These are phyloP conservation scores for Urocolius indicus DNA, from an alignment of 2,113 vertebrate genomes.

Conservation along the genomic window DNA sequence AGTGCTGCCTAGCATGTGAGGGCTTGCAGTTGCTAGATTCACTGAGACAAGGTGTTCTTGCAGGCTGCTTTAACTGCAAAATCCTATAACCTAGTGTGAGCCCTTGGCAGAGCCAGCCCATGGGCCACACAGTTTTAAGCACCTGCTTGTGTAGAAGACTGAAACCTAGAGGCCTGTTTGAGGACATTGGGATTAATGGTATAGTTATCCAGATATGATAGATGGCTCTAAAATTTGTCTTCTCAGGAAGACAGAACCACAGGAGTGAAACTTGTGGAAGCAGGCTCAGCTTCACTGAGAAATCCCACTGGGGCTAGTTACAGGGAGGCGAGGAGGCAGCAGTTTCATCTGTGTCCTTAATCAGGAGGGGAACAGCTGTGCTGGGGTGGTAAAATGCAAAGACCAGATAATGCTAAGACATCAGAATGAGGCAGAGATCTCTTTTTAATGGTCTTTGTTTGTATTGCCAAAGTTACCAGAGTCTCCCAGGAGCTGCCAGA, in stretches of 20 bases:
- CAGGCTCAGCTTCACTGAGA: not conserved
- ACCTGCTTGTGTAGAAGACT: not conserved
- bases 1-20: not conserved
- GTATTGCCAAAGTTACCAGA: not conserved
- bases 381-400: not conserved
- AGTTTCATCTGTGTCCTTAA: not conserved
- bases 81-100: not conserved
- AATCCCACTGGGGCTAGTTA: not conserved
- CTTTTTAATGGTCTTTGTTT: not conserved
- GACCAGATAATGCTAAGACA: not conserved
- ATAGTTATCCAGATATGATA: not conserved
- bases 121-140: not conserved
- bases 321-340: not conserved
- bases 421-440: not conserved
- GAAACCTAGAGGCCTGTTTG: not conserved
- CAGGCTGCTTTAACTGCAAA: not conserved
- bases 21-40: not conserved
- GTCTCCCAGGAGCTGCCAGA: not conserved
- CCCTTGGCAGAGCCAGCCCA: not conserved
- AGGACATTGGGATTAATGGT: not conserved
- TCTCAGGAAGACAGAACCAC: not conserved
- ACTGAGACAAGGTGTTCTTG: not conserved
- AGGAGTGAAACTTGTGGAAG: not conserved
- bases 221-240: not conserved
- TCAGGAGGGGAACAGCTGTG: not conserved